Conservation (phyloP, 2,797 vertebrate genomes). For the Hydrolagus colliei region DNA sequence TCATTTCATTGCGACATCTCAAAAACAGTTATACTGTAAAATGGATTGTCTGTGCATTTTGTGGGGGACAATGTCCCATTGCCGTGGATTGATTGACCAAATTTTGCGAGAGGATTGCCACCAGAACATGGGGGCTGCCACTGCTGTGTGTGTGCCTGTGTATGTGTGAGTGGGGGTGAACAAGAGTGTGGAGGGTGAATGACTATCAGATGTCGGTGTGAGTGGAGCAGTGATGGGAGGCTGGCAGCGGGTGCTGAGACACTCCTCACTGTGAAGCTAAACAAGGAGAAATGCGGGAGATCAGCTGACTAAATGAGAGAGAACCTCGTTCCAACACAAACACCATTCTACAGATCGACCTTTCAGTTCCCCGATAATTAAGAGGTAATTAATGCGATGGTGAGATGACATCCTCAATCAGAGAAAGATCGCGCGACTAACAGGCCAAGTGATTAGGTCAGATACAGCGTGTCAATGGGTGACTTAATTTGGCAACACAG, state of each 20-base stretch:
- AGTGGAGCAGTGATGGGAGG: no score
- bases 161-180: no score
- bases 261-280: constrained; percentile 15
- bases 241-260: not conserved
- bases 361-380: constrained; percentile 20
- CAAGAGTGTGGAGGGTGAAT: no score
- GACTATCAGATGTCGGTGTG: no score
- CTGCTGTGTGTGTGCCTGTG: no score
- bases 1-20: no score
- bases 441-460: not conserved
- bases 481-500: not conserved
- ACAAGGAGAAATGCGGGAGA: not conserved
- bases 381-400: not conserved
- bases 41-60: no score
- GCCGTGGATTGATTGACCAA: no score
- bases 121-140: no score
- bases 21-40: no score
- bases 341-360: constrained; percentile 7
- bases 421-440: constrained; percentile 3
- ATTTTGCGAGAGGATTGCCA: no score
- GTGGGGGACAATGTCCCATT: no score
- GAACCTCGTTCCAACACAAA: constrained; percentile 11
- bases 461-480: not conserved
- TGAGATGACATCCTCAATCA: constrained; percentile 2
- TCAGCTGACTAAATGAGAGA: not conserved